Evolutionary conservation across 2,797 vertebrate species (phyloP).

Genomic region (Propithecus perrieri): DNA sequence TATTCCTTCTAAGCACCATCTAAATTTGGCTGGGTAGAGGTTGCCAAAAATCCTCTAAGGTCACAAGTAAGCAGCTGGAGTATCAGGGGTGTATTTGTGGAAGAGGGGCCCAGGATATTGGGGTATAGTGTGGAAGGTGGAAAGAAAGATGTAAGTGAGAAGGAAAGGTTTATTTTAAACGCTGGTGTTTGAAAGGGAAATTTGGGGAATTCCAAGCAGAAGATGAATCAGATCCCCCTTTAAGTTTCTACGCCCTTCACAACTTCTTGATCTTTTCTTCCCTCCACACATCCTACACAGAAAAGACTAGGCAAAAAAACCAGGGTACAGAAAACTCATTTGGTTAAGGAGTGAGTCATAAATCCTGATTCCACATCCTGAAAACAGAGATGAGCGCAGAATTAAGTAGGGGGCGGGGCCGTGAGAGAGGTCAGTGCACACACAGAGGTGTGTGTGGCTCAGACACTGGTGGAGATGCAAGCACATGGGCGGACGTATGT

Average conservation of each 20-base stretch:
- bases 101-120: neutral
- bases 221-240: neutral
- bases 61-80: neutral
- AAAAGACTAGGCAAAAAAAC: neutral
- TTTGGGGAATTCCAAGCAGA: neutral
- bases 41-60: neutral
- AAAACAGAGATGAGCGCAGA: neutral
- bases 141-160: neutral
- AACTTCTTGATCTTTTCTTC: neutral
- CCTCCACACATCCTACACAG: neutral
- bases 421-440: neutral
- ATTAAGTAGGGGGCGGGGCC: neutral
- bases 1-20: neutral
- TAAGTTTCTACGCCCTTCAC: neutral
- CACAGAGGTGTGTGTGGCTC: fast-evolving
- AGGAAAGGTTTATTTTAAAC: neutral
- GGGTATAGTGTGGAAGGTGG: neutral
- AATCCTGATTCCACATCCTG: neutral
- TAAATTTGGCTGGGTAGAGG: neutral
- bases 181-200: neutral
- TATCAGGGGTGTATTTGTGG: too few species aligned
- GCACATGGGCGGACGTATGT: fast-evolving
- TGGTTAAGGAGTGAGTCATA: neutral
- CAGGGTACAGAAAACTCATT: neutral
- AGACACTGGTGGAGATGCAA: neutral